Base-by-base conservation (phyloP, 2,888 invertebrate genomes). In the Hermaeophaga mercurialis region DNA sequence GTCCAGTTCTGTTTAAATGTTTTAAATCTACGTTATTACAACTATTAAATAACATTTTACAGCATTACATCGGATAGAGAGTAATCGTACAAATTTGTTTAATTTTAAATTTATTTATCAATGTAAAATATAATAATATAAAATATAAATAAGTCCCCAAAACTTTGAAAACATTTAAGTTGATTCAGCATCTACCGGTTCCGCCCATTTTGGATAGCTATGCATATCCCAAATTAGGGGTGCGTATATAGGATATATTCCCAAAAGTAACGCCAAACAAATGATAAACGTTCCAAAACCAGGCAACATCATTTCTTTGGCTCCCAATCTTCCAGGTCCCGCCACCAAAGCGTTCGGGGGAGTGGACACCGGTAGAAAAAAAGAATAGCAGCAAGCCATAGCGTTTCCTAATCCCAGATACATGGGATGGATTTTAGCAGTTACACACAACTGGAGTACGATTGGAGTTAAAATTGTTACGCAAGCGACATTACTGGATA, bases 261-360 rank as follows among this genome's bases (percentile, higher is more conserved):
- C 75, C 74, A 88, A 86, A 9, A 91, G 82, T 2, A 90, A 76
- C 1, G 87, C 67, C 0, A 93, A 83, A 0, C 91, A 88, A 41
- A 91, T 84, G 5, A 90, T 75, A 62, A 89, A 90, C 11, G 94
- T 90, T 1, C 84, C 81, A 15, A 84, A 71, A 3, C 87, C 87
- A 14, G 83, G 84, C 59, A 83, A 82, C 3, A 89, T 86, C 85
- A 93, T 91, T 69, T 90, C 89, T 58, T 84, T 82, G 3, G 90
- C 89, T 62, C 84, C 85, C 77, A 93, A 90, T 67, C 87, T 85
- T 1, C 89, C 89, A n/a, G 90, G 90, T 0, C 89, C 90, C 15
- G 91, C 90, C 0, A 91, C 94, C 58, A 96, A 91, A 2, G 96
- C 96, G 78, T 96, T 96, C 14, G 96, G 95, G 1, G 96, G 95